Conservation (phyloP, 2,888 invertebrate genomes). For the Perizoma flavofasciatum region DNA sequence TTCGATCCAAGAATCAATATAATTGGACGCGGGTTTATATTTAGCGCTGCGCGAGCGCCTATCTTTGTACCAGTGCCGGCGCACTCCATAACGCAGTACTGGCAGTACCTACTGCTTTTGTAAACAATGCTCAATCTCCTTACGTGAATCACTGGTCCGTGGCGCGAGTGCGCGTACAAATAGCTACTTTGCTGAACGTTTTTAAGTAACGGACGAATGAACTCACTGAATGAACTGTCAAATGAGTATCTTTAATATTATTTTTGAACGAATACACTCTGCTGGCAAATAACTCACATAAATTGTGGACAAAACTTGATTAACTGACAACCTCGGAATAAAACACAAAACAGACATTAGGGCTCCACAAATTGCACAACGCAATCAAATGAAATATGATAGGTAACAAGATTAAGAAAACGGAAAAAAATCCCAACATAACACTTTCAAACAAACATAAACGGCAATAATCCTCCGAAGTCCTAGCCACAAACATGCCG, state of each 20-base stretch:
- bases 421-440: not conserved
- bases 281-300: too few species aligned
- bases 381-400: not conserved
- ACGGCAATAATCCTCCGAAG: conserved; percentile 10
- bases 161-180: conserved; percentile 18
- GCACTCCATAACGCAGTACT: conserved; percentile 33
- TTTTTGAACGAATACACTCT: not conserved
- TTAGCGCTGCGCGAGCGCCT: conserved; percentile 43
- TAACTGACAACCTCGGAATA: too few species aligned
- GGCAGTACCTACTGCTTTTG: conserved; percentile 26
- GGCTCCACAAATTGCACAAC: too few species aligned
- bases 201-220: conserved; percentile 31
- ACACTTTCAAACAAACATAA: conserved; percentile 19
- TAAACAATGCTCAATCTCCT: conserved; percentile 41
- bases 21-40: conserved; percentile 47
- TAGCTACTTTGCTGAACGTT: conserved; percentile 21
- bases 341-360: too few species aligned
- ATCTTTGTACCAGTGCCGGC: conserved; percentile 31
- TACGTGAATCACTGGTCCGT: conserved; percentile 40
- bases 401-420: conserved; percentile 1
- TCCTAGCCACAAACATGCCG: conserved; percentile 34
- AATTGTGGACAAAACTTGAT: too few species aligned
- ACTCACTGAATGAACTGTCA: too few species aligned
- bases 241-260: too few species aligned
- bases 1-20: conserved; percentile 40